Conservation (phyloP, 2,888 invertebrate species). For the Parapristionchus giblindavisi region DNA sequence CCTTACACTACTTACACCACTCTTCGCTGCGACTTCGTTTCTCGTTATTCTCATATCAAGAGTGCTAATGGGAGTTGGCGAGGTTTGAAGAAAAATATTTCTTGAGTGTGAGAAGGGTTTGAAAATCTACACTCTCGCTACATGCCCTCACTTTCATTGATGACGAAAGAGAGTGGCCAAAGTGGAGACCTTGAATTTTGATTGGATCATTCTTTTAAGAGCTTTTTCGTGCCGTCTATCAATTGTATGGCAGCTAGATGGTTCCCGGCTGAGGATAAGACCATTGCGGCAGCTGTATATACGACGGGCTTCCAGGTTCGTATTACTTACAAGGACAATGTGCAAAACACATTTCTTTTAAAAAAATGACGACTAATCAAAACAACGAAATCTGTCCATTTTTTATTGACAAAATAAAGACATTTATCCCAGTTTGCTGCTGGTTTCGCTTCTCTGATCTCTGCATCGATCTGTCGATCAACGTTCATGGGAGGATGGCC, state of each 20-base stretch:
- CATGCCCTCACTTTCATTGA: background rate
- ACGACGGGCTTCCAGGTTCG: constrained; percentile 58
- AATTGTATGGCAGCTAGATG: constrained; percentile 51
- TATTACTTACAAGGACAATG: too few species aligned
- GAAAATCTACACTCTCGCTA: background rate
- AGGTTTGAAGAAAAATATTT: background rate
- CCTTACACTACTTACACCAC: constrained; percentile 50
- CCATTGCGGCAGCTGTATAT: constrained; percentile 56
- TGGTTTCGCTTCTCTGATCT: constrained; percentile 13
- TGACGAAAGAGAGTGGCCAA: background rate
- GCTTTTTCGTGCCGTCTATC: constrained; percentile 55
- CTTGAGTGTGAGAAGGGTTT: background rate
- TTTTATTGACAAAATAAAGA: too few species aligned
- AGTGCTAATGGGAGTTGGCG: constrained; percentile 54
- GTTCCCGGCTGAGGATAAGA: constrained; percentile 57
- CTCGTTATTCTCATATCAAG: constrained; percentile 46
- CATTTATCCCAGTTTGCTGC: constrained; percentile 7
- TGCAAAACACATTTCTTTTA: too few species aligned
- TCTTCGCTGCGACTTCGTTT: constrained; percentile 48
- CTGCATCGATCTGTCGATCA: constrained; percentile 1
- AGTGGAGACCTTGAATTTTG: background rate
- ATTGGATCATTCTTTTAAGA: constrained; percentile 37
- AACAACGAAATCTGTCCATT: constrained; percentile 1
- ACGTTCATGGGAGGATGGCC: constrained; percentile 11
- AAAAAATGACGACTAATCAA: too few species aligned